Evolutionary conservation across 30 jellyfish, hydroid and myxozoan species (phyloP).

Genomic region (Turritopsis dohrnii): DNA sequence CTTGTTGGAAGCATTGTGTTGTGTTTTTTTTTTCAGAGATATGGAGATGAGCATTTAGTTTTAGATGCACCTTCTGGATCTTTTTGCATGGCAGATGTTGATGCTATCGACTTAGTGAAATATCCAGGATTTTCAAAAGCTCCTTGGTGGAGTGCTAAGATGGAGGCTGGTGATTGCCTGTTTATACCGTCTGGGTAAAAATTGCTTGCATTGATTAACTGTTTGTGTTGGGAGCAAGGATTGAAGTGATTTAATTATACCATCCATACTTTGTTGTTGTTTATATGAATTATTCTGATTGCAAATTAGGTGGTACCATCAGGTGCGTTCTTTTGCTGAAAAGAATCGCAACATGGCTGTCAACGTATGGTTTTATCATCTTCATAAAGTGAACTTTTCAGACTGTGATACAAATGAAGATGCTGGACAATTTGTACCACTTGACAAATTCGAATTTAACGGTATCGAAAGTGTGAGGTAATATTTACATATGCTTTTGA

Average conservation of each 20-base stretch:
- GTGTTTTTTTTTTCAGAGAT: slow-evolving; percentile 30
- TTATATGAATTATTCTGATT: neutral
- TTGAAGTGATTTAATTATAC: no score
- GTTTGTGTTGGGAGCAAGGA: slow-evolving; percentile 6
- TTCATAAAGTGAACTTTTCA: slow-evolving; percentile 43
- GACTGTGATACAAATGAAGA: slow-evolving; percentile 62
- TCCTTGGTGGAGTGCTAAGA: slow-evolving; percentile 86
- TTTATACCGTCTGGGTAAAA: slow-evolving; percentile 59
- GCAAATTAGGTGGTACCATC: slow-evolving; percentile 69
- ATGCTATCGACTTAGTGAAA: slow-evolving; percentile 72
- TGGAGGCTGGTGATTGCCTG: slow-evolving; percentile 91
- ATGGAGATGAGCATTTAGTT: slow-evolving; percentile 29
- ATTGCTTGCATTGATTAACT: neutral
- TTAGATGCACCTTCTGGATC: slow-evolving; percentile 69
- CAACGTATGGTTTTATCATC: slow-evolving; percentile 81
- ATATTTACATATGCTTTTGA: neutral
- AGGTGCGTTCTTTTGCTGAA: slow-evolving; percentile 57
- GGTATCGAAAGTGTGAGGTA: slow-evolving; percentile 50
- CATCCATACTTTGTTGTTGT: neutral
- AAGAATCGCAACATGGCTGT: slow-evolving; percentile 77
- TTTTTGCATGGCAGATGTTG: slow-evolving; percentile 57
- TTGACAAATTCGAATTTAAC: slow-evolving; percentile 24
- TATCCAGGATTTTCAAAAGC: slow-evolving; percentile 65
- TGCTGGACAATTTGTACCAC: slow-evolving; percentile 38
- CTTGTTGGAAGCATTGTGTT: no score